These are phyloP conservation scores for Psittacula derbiana DNA, from an alignment of 2,797 vertebrate genomes.

Conservation along the genomic window DNA sequence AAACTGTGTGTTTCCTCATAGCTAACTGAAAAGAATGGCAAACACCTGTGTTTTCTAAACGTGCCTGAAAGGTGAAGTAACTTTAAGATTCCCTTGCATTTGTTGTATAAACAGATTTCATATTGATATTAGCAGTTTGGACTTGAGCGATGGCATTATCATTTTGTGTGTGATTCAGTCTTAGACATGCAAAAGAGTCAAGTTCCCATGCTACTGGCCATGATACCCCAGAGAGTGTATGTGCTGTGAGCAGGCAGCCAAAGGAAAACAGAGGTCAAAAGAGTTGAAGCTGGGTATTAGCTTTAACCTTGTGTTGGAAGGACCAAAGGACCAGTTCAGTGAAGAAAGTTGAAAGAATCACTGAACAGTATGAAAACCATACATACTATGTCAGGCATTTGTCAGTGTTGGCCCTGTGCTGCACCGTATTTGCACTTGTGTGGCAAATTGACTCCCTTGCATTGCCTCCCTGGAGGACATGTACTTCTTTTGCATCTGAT, in stretches of 20 bases:
- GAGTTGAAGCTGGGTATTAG: not conserved
- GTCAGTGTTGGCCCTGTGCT: not conserved
- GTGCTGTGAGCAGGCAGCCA: not conserved
- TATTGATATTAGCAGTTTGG: not conserved
- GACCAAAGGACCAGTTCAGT: not conserved
- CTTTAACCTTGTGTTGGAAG: not conserved
- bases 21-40: not conserved
- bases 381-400: rapidly evolving
- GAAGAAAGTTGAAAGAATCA: not conserved
- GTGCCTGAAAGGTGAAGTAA: not conserved
- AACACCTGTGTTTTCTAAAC: not conserved
- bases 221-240: not conserved
- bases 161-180: not conserved
- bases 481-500: not conserved
- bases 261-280: not conserved
- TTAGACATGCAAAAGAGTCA: not conserved
- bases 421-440: not conserved
- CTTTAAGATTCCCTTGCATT: not conserved
- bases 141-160: not conserved
- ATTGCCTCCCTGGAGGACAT: not conserved
- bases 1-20: not conserved
- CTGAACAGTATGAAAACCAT: not conserved
- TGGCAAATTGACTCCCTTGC: not conserved
- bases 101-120: not conserved
- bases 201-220: rapidly evolving